Evolutionary conservation across 2,888 invertebrate genomes (phyloP).

Genomic region (Coleophora deauratella): DNA sequence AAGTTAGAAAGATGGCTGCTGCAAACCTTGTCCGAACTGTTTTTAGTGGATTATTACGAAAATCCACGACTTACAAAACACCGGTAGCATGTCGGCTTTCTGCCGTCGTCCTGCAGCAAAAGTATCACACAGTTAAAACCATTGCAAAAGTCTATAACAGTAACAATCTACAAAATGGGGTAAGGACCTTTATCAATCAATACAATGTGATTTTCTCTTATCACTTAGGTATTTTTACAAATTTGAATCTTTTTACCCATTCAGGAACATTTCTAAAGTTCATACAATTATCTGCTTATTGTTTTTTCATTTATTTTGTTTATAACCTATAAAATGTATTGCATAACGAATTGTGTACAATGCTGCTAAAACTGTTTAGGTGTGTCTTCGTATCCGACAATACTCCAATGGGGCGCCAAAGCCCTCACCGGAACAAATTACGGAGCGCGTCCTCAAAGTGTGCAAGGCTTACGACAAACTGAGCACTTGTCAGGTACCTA

Average conservation of each 20-base stretch:
- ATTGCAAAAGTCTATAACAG: conserved; percentile 33
- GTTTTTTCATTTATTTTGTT: background rate
- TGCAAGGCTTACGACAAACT: conserved; percentile 93
- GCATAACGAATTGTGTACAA: conserved; percentile 67
- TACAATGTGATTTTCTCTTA: conserved; percentile 24
- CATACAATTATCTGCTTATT: background rate
- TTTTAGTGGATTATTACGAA: conserved; percentile 60
- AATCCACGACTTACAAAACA: conserved; percentile 47
- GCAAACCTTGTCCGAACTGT: conserved; percentile 61
- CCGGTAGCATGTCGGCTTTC: conserved; percentile 62
- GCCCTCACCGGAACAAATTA: conserved; percentile 78
- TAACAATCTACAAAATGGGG: conserved; percentile 46
- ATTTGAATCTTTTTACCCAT: background rate
- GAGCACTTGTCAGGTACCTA: conserved; percentile 85
- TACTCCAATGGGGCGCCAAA: conserved; percentile 57
- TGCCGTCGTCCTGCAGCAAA: conserved; percentile 54
- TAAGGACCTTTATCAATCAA: conserved; percentile 37
- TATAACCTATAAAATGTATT: conserved; percentile 64
- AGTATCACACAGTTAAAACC: conserved; percentile 42
- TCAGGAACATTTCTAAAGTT: background rate
- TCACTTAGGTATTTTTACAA: background rate
- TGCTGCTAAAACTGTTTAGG: conserved; percentile 59
- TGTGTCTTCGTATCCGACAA: conserved; percentile 41
- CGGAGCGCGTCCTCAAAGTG: conserved; percentile 89
- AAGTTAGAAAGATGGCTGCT: conserved; percentile 64